Evolutionary conservation across 2,888 invertebrate genomes (phyloP), one percentile per base, ranked within the genome.

Genomic region (Plutella xylostella): DNA sequence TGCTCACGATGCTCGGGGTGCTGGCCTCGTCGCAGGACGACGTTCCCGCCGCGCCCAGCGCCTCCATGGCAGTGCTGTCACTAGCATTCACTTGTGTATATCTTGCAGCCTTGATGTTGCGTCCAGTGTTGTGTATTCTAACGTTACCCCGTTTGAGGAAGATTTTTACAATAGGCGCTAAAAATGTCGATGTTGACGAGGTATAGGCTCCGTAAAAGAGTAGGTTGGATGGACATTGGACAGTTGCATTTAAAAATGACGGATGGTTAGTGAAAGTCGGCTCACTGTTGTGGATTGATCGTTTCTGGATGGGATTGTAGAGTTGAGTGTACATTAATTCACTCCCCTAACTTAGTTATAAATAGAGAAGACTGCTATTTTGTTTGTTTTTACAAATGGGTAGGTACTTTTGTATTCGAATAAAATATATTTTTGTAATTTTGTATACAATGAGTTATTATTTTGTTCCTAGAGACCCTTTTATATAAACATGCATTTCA

Each of bases 1-100:
- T 72, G 34, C 51, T 68, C 12, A 61, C 61, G 35, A 65, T 72
- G 4, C n/a, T n/a, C n/a, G n/a, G n/a, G n/a, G 74, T 73, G 52
- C 60, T 63, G 49, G 60, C 71, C 46, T 75, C 77, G 45, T 61
- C 64, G 22, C 58, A 57, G 22, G 63, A 62, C 51, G 31, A 35
- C 17, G 35, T 12, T 9, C 19, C 35, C 3, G 12, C 18, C 64
- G 41, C 28, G 17, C 34, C 51, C 60, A 56, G 30, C 50, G 61
- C 63, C 51, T 55, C 53, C 40, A 54, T 61, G 42, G 51, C 65
- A 46, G 51, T 57, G 42, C 47, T 73, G 43, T 66, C 63, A 48
- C 58, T 82, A 51, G 56, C 61, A 33, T 61, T 71, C 35, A 72
- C 69, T 52, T 59, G 66, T 48, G 50, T 59, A 42, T 75, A 65